Percentiles rank a stretch among this genome's conserved stretches.
These are phyloP conservation scores for Pediacus dermestoides DNA, from an alignment of 2,888 invertebrate species.

Conservation along the genomic window DNA sequence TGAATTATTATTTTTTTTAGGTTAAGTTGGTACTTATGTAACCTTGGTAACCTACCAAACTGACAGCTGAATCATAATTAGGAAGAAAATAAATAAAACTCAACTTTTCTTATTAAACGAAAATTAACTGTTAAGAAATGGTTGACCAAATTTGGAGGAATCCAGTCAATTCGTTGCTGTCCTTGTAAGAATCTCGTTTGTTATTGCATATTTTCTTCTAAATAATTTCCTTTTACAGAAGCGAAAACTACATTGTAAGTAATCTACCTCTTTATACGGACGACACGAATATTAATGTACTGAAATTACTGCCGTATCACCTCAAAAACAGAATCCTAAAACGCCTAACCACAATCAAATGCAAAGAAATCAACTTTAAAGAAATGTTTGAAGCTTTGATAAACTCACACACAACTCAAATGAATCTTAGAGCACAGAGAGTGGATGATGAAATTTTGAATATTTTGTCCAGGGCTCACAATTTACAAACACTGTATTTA, in stretches of 20 bases:
- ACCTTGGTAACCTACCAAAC: too few species aligned
- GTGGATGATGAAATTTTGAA: conserved; percentile 41
- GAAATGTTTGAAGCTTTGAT: conserved; percentile 32
- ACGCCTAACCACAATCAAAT: conserved; percentile 30
- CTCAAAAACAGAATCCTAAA: conserved; percentile 39
- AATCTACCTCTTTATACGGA: conserved; percentile 27
- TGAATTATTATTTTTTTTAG: too few species aligned
- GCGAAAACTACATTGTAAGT: conserved; percentile 29
- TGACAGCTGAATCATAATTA: too few species aligned
- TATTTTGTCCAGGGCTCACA: conserved; percentile 32
- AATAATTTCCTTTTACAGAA: conserved; percentile 18
- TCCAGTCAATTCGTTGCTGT: too few species aligned
- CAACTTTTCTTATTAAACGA: too few species aligned
- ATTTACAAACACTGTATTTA: conserved; percentile 37
- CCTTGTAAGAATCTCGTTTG: too few species aligned
- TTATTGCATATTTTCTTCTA: conserved; percentile 1
- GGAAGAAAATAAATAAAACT: too few species aligned
- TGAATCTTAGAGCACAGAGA: conserved; percentile 38
- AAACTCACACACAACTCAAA: conserved; percentile 33
- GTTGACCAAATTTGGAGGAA: too few species aligned
- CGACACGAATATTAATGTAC: conserved; percentile 21
- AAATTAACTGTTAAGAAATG: too few species aligned
- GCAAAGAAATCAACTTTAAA: conserved; percentile 30
- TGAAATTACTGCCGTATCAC: conserved; percentile 32
- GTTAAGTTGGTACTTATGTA: too few species aligned